Evolutionary conservation across 2,113 vertebrate genomes (phyloP), one percentile per base, ranked within the genome.

Genomic region (Lophius piscatorius): DNA sequence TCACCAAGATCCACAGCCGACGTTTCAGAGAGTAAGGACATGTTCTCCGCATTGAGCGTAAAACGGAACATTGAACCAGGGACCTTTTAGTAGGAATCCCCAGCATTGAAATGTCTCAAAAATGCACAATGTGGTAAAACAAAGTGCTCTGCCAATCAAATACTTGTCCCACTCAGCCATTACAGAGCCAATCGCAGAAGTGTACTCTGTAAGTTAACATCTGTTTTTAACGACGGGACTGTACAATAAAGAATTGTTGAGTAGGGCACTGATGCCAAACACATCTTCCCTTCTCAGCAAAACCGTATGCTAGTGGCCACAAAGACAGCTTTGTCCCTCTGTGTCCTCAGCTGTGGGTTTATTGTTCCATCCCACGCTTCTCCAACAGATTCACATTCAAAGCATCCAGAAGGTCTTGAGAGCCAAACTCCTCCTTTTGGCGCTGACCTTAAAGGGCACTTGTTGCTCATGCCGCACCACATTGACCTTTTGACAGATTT

Each of bases 1-100:
- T 98, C 88, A 98, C 97, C 70, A 99, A 96, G 89, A 99, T 99
- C 74, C 97, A 99, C 91, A 99, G 97, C 91, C 94, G 98, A 35
- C 90, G 97, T 70, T 99, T 99, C 81, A 91, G 97, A 95, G 97
- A 99, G 97, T 99, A 87, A 96, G 96, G 24, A 56, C 49, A 7
- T 56, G 10, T 13, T 35, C 9, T 16, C 36, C 17, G 21, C 28
- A 3, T 11, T 21, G 13, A 55, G 12, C 2, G 12, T 48, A 14
- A 48, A 50, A 6, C 14, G 10, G 3, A 41, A 17, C 5, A 3
- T 26, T 26, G 36, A 48, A 10, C 3, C 10, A 29, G 31, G 44
- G 2, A 51, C 48, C 16, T 14, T 62, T 56, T 49, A 36, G 22
- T 21, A 41, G 62, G 59, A 74, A 67, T 66, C 48, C 24, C 20